Base-by-base conservation (phyloP, 1,140 invertebrate species). In the Charaxes varanes region DNA sequence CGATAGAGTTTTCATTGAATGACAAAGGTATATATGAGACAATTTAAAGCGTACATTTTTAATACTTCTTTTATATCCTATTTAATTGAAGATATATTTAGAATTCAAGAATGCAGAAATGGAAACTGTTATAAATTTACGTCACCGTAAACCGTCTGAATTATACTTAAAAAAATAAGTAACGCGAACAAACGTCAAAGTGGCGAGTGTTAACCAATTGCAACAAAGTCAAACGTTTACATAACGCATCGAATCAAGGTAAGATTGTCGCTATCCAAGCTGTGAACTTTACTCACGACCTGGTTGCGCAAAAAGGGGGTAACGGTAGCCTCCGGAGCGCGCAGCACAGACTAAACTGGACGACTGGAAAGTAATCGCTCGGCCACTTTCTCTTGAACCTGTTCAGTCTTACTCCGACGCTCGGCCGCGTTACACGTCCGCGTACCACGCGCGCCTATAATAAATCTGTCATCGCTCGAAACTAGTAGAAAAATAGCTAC, bases 361-460 rank as follows among this genome's bases (percentile, higher is more conserved):
- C 58, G 47, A 56, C 69, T 73, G 61, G 73, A 81, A 81, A 81
- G 73, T 78, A 73, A 73, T 72, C 54, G 59, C 52, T 54, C 52
- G 54, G 62, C 62, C 73, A 81, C 77, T 81, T 81, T 81, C 77
- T 78, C 77, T 81, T 51, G 34, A 62, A 73, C 61, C 64, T 62
- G 64, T 71, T 66, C 60, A 66, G 62, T 67, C 46, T 47, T 31
- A 45, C 11, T 26, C 22, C 18, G 30, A 33, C 31, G 10, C 36
- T 30, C 28, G 30, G 10, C 23, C n/a, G 15, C 17, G n/a, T 15
- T n/a, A 35, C 40, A 28, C 34, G 41, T 14, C 18, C 17, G 28
- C 32, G 26, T 31, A 15, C 36, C 13, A 30, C 24, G 13, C 12
- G 26, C 41, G 10, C 15, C 27, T 34, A 38, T n/a, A 26, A 15